Evolutionary conservation across 1,140 invertebrate species (phyloP).

Genomic region (Drosophila teissieri): DNA sequence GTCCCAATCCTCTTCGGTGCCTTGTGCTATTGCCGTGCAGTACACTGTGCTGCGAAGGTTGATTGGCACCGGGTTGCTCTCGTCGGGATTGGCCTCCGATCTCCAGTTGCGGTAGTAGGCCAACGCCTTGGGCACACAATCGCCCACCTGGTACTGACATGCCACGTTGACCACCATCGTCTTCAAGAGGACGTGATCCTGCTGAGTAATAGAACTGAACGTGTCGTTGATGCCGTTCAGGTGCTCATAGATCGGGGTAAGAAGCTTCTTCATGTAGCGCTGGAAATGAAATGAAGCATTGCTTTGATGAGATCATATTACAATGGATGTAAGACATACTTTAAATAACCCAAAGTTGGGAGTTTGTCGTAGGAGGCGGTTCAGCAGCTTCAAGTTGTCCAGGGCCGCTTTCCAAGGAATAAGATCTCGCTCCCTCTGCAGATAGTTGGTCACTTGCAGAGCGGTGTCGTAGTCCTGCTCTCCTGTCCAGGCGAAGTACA

Average conservation of each 20-base stretch:
- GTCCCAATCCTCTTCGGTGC: slow-evolving; percentile 91
- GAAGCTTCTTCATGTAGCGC: slow-evolving; percentile 86
- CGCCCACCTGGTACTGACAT: slow-evolving; percentile 86
- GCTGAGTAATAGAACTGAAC: slow-evolving; percentile 74
- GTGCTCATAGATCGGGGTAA: slow-evolving; percentile 86
- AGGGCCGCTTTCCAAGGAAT: slow-evolving; percentile 89
- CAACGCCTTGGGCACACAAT: slow-evolving; percentile 87
- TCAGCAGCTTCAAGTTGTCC: slow-evolving; percentile 85
- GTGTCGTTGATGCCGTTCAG: slow-evolving; percentile 85
- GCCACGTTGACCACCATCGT: slow-evolving; percentile 86
- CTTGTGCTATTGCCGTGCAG: slow-evolving; percentile 90
- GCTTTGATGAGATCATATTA: no score
- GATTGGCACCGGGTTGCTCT: slow-evolving; percentile 88
- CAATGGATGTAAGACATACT: slow-evolving; percentile 47
- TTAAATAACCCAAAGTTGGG: slow-evolving; percentile 86
- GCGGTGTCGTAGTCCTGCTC: slow-evolving; percentile 88
- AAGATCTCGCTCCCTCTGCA: slow-evolving; percentile 87
- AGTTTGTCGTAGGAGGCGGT: slow-evolving; percentile 85
- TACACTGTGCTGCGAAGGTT: slow-evolving; percentile 91
- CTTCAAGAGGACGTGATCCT: slow-evolving; percentile 86
- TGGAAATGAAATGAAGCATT: slow-evolving; percentile 42
- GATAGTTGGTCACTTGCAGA: slow-evolving; percentile 87
- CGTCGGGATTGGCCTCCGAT: slow-evolving; percentile 85
- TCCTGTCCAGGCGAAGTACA: slow-evolving; percentile 89
- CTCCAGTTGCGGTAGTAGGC: slow-evolving; percentile 87